Percentiles rank a stretch among this genome's conserved stretches.
phyloP scores from a whole-genome alignment of 2,113 vertebrate genomes.

The Dasyprocta punctata region DNA sequence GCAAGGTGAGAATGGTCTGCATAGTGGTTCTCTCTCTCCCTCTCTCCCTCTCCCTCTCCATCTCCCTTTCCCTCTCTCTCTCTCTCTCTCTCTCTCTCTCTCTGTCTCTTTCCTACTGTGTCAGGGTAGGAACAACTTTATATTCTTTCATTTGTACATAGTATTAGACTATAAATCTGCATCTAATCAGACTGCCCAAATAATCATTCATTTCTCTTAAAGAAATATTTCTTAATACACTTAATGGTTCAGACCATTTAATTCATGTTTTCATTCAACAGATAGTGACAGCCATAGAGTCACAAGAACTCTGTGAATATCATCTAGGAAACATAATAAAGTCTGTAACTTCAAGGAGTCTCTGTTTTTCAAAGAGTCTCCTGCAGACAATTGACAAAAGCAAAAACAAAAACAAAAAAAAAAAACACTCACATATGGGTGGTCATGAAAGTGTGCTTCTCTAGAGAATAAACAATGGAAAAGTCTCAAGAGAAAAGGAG shows the following conservation, averaged over 20 bases:
- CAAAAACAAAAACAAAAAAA: background rate
- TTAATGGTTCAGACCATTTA: background rate
- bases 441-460: background rate
- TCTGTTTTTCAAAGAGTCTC: background rate
- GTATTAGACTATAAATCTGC: background rate
- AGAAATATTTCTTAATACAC: background rate
- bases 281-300: background rate
- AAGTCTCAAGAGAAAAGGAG: background rate
- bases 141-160: background rate
- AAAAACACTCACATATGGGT: background rate
- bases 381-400: background rate
- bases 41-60: background rate
- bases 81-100: background rate
- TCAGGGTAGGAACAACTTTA: background rate
- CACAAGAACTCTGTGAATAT: background rate
- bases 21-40: background rate
- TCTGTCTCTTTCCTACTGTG: background rate
- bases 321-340: background rate
- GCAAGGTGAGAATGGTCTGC: background rate
- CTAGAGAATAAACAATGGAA: background rate
- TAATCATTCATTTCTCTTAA: slow-evolving; percentile 36
- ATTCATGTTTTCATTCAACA: background rate
- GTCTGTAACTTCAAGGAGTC: background rate
- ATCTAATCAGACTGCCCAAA: background rate
- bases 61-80: background rate